These are phyloP conservation scores for Salvelinus alpinus DNA, from an alignment of 2,113 vertebrate genomes.

Conservation along the genomic window DNA sequence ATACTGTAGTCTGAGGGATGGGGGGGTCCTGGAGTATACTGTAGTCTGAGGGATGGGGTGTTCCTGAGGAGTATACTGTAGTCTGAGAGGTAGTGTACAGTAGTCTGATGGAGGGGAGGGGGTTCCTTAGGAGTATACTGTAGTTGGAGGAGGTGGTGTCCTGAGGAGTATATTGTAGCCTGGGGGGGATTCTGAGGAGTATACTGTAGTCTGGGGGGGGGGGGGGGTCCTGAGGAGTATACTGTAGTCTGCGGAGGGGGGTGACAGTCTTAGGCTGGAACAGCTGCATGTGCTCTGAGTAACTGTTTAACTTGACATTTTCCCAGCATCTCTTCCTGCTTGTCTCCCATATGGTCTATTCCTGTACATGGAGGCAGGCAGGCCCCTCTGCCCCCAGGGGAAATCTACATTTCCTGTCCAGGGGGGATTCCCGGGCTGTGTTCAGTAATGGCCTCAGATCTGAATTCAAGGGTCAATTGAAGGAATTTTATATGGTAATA, in stretches of 20 bases:
- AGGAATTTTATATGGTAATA: neutral
- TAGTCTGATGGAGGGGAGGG: no score
- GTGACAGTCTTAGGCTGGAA: neutral
- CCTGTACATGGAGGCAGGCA: constrained; percentile 4
- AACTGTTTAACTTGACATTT: constrained; percentile 32
- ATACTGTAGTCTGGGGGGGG: no score
- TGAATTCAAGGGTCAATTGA: neutral
- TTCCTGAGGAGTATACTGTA: no score
- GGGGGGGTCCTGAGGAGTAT: neutral
- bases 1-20: no score
- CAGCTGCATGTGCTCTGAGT: constrained; percentile 22
- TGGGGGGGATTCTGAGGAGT: no score
- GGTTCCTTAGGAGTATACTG: no score
- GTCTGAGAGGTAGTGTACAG: no score
- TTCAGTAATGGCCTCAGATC: neutral
- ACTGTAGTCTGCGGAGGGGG: no score
- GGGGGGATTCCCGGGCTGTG: neutral
- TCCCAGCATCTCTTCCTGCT: constrained; percentile 34
- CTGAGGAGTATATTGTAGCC: no score
- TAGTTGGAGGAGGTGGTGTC: no score
- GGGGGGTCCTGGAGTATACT: no score
- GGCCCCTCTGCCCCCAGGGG: neutral
- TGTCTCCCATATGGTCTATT: constrained; percentile 29
- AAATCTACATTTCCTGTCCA: neutral
- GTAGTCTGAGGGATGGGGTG: no score